Evolutionary conservation across 2,888 invertebrate genomes (phyloP).

Genomic region (Tineola bisselliella): DNA sequence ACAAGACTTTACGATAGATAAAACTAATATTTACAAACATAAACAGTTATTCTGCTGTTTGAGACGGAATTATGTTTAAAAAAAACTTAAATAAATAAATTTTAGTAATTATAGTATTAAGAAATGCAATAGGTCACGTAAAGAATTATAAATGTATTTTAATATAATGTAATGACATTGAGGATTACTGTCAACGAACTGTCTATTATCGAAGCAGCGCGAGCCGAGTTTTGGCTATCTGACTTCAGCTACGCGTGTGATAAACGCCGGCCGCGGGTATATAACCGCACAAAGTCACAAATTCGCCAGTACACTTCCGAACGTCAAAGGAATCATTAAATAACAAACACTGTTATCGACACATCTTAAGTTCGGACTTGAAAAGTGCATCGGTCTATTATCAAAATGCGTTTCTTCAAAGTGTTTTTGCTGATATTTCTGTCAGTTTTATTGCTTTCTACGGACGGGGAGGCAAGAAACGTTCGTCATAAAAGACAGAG

Average conservation of each 20-base stretch:
- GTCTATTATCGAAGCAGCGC: conserved; percentile 25
- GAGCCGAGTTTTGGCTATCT: conserved; percentile 27
- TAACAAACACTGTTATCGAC: background rate
- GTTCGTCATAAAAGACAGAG: conserved; percentile 22
- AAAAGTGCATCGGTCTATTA: background rate
- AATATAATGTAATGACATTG: conserved; percentile 45
- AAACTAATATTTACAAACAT: background rate
- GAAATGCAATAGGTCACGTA: too few relatives aligned
- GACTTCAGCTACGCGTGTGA: conserved; percentile 40
- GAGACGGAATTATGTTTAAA: too few relatives aligned
- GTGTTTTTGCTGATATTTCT: conserved; percentile 29
- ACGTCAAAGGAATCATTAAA: conserved; percentile 32
- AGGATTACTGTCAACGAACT: conserved; percentile 56
- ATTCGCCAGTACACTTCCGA: conserved; percentile 42
- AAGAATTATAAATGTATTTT: too few relatives aligned
- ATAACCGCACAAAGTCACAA: conserved; percentile 33
- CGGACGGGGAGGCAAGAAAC: conserved; percentile 26
- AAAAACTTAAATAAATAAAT: too few relatives aligned
- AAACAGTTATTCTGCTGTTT: too few relatives aligned
- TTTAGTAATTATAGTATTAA: too few relatives aligned
- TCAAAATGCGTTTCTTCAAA: conserved; percentile 45
- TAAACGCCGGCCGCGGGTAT: conserved; percentile 44
- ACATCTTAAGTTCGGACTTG: background rate
- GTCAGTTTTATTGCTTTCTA: conserved; percentile 27
- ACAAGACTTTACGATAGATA: background rate